Conservation (phyloP, 2,888 invertebrate genomes). For the Cataglyphis cursor region DNA sequence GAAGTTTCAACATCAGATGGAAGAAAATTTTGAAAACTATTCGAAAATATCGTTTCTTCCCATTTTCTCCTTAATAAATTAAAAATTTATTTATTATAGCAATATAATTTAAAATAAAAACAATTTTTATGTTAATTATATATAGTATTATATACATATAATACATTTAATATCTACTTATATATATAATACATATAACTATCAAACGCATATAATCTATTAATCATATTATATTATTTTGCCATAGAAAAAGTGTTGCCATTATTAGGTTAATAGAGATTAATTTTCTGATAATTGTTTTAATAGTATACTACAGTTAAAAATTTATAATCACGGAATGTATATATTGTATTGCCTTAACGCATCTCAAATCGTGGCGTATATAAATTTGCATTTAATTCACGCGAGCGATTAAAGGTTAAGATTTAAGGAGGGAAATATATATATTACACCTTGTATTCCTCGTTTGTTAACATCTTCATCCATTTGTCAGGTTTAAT, state of each 20-base stretch:
- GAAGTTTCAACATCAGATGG: background rate
- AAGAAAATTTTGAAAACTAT: background rate
- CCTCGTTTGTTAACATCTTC: constrained; percentile 92
- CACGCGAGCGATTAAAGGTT: background rate
- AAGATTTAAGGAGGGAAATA: background rate
- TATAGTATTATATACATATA: too few relatives aligned
- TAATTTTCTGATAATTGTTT: background rate
- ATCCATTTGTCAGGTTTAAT: constrained; percentile 95
- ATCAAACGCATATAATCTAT: background rate
- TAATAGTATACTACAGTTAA: background rate
- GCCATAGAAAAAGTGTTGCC: background rate
- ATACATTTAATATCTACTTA: too few relatives aligned
- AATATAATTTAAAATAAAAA: constrained; percentile 9
- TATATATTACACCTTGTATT: constrained; percentile 88
- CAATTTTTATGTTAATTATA: too few relatives aligned
- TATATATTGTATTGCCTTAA: background rate
- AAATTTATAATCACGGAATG: background rate
- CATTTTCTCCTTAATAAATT: background rate
- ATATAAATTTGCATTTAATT: background rate
- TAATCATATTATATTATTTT: background rate
- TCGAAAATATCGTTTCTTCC: background rate
- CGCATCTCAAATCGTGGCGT: background rate
- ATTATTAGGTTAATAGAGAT: background rate
- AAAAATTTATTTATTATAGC: background rate
- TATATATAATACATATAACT: too few relatives aligned